Evolutionary conservation across 2,797 vertebrate genomes (phyloP).

Genomic region (Tadarida brasiliensis): DNA sequence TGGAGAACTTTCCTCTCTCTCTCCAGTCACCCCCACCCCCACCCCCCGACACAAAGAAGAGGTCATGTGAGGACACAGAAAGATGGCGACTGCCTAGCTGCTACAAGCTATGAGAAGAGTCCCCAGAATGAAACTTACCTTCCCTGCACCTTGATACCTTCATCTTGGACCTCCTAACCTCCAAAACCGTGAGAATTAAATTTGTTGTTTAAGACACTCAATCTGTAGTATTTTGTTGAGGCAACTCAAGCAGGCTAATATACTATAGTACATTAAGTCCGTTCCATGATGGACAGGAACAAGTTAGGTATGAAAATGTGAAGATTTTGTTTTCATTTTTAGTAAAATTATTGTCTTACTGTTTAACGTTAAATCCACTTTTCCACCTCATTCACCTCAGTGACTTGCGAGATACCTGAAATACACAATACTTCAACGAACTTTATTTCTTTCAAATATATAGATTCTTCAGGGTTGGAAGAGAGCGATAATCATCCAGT

Average conservation of each 20-base stretch:
- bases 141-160: not conserved
- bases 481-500: constrained; percentile 38
- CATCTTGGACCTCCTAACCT: not conserved
- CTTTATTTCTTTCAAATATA: constrained; percentile 56
- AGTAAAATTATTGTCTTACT: constrained; percentile 40
- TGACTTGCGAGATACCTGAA: constrained; percentile 40
- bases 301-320: not conserved
- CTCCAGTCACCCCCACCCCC: too few relatives aligned
- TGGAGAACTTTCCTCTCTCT: not conserved
- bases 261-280: not conserved
- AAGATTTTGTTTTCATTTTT: constrained; percentile 62
- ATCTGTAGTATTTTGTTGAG: not conserved
- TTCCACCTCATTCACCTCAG: constrained; percentile 63
- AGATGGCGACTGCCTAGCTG: not conserved
- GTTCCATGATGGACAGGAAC: not conserved
- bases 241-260: not conserved
- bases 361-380: constrained; percentile 60
- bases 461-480: constrained; percentile 32
- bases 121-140: not conserved
- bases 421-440: constrained; percentile 57
- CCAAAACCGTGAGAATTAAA: not conserved
- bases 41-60: not conserved
- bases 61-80: too few relatives aligned
- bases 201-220: not conserved
- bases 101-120: not conserved